phyloP scores from a whole-genome alignment of 2,888 invertebrate genomes.

The Lamellibrachia satsuma region DNA sequence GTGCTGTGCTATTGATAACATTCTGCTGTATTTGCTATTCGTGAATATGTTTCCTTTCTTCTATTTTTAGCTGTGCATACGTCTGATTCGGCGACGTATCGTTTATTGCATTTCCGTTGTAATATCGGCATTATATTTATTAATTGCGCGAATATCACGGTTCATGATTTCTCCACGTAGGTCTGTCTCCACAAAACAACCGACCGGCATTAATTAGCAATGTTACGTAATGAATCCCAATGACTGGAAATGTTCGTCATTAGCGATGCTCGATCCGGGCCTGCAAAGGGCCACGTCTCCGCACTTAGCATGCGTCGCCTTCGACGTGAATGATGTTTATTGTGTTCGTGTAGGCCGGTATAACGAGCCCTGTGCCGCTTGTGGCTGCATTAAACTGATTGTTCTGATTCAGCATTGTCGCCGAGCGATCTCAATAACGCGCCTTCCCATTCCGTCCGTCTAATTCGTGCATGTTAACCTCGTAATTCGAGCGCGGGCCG shows the following conservation, averaged over 20 bases:
- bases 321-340: background rate
- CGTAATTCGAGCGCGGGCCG: background rate
- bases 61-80: too few species aligned
- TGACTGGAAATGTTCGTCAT: background rate
- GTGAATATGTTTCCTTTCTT: too few species aligned
- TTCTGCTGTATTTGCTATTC: too few species aligned
- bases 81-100: background rate
- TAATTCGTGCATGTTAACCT: conserved; percentile 11
- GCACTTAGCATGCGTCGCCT: background rate
- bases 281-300: background rate
- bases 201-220: background rate
- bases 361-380: background rate
- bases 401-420: conserved; percentile 9
- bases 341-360: background rate
- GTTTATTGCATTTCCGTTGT: background rate
- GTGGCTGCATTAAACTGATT: background rate
- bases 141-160: background rate
- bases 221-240: background rate
- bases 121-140: background rate
- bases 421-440: background rate
- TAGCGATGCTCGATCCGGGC: background rate
- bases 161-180: background rate
- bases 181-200: background rate
- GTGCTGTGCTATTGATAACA: too few species aligned
- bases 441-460: background rate